phyloP scores from a whole-genome alignment of 1,140 invertebrate species.

The Temnothorax nylanderi region DNA sequence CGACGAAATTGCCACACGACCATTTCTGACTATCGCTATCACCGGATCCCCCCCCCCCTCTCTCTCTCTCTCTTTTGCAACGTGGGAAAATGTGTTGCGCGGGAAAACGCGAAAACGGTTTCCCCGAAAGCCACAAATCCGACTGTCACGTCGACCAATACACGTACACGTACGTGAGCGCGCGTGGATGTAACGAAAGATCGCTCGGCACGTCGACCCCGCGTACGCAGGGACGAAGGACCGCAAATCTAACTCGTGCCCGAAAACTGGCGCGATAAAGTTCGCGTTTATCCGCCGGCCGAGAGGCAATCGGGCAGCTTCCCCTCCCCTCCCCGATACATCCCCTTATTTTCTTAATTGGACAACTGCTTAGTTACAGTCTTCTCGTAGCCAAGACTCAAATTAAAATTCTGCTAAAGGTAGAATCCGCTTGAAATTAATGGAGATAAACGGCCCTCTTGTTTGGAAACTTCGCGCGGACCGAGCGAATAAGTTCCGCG shows the following conservation, averaged over 20 bases:
- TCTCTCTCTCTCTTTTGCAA: background rate
- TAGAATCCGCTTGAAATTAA: constrained; percentile 2
- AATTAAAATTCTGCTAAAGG: constrained; percentile 20
- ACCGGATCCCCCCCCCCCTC: background rate
- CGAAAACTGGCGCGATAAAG: constrained; percentile 38
- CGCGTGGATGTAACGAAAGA: constrained; percentile 31
- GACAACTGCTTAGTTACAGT: constrained; percentile 31
- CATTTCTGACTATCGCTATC: background rate
- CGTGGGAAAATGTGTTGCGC: constrained; percentile 33
- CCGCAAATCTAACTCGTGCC: constrained; percentile 42
- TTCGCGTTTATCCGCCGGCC: constrained; percentile 28
- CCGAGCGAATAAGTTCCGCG: background rate
- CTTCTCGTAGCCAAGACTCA: background rate
- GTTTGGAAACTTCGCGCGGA: background rate
- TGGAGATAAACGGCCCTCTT: background rate
- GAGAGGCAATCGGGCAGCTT: constrained; percentile 17
- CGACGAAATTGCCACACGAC: constrained; percentile 45
- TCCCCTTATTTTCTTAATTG: constrained; percentile 32
- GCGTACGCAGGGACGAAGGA: constrained; percentile 38
- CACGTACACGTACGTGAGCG: background rate
- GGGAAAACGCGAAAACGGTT: constrained; percentile 44
- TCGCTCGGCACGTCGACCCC: constrained; percentile 36
- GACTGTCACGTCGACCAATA: constrained; percentile 39
- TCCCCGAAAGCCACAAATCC: constrained; percentile 70
- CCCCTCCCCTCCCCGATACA: background rate